These are phyloP conservation scores for Poeciliopsis prolifica DNA, from an alignment of 2,113 vertebrate species.

Conservation along the genomic window DNA sequence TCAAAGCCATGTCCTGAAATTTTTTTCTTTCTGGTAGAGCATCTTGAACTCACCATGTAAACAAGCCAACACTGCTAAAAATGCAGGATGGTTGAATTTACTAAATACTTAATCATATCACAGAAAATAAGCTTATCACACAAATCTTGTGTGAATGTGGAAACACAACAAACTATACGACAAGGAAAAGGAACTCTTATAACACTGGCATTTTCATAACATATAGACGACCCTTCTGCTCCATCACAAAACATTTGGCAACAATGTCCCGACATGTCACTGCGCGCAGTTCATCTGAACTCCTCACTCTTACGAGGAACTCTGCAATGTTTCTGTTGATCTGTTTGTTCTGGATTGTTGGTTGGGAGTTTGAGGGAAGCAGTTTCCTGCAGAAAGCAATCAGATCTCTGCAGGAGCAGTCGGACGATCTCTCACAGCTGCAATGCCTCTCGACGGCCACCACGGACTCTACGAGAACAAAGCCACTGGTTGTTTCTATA, in stretches of 20 bases:
- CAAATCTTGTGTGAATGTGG: neutral
- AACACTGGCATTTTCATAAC: conserved; percentile 10
- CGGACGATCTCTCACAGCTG: neutral
- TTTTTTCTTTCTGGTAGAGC: neutral
- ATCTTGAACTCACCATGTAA: neutral
- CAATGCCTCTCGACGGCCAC: neutral
- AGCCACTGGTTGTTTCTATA: rapidly evolving
- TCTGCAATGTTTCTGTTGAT: neutral
- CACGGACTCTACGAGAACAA: neutral
- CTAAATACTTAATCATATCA: neutral
- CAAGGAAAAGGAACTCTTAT: neutral
- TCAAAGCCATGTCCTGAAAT: neutral
- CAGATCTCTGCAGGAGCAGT: conserved; percentile 3
- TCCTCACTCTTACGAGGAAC: conserved; percentile 5
- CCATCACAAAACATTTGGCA: conserved; percentile 8
- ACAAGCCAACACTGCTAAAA: neutral
- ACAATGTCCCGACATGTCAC: neutral
- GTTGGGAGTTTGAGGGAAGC: neutral
- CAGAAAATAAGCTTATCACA: neutral
- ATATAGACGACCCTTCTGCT: rapidly evolving
- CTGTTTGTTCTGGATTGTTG: neutral
- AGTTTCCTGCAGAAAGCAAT: conserved; percentile 14
- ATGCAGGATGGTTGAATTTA: neutral
- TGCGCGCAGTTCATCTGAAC: conserved; percentile 8
- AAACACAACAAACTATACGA: neutral